phyloP scores from a whole-genome alignment of 1,140 invertebrate species.

The Bombus affinis region DNA sequence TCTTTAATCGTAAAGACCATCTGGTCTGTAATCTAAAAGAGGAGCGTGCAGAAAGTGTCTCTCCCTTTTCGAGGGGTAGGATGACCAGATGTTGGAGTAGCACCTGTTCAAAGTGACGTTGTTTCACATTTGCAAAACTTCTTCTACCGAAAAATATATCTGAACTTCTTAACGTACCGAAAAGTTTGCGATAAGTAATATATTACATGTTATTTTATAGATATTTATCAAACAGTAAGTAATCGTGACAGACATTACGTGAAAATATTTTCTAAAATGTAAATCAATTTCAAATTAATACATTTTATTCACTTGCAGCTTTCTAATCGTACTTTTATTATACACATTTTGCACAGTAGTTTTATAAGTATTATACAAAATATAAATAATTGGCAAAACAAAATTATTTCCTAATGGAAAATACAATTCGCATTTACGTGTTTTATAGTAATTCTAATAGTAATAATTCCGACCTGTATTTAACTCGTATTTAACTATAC shows the following conservation, averaged over 20 bases:
- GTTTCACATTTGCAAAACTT: slow-evolving; percentile 25
- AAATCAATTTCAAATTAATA: not conserved
- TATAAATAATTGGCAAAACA: no score
- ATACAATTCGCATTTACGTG: no score
- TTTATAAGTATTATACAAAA: not conserved
- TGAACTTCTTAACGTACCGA: not conserved
- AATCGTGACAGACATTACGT: not conserved
- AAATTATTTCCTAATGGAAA: no score
- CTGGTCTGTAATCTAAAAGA: slow-evolving; percentile 29
- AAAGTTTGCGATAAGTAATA: not conserved
- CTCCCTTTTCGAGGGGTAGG: slow-evolving; percentile 24
- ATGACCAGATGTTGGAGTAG: slow-evolving; percentile 28
- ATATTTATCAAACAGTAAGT: not conserved
- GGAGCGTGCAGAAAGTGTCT: slow-evolving; percentile 27
- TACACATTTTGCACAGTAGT: not conserved
- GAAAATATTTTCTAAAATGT: not conserved
- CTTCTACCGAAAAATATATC: slow-evolving; percentile 7
- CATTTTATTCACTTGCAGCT: not conserved
- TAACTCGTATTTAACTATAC: no score
- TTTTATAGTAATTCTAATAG: no score
- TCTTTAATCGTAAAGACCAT: slow-evolving; percentile 43
- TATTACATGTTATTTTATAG: not conserved
- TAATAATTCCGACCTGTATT: no score
- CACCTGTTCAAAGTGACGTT: slow-evolving; percentile 43
- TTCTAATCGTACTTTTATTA: not conserved